Conservation (phyloP, 1,140 invertebrate genomes). For the Heliothis virescens region DNA sequence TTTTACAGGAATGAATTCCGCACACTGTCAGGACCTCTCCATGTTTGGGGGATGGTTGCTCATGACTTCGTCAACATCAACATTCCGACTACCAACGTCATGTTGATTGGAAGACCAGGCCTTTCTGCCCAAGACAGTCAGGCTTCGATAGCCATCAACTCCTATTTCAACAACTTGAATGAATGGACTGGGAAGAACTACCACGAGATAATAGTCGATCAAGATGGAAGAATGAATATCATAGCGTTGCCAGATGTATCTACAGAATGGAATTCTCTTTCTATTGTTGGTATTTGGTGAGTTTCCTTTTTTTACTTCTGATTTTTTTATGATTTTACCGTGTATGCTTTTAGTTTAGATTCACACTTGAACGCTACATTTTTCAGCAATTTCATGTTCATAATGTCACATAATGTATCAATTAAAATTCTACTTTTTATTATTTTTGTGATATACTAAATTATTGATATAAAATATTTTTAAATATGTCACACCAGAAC, state of each 20-base stretch:
- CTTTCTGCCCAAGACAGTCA: constrained; percentile 62
- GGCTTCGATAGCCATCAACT: constrained; percentile 68
- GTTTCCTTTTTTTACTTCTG: constrained; percentile 35
- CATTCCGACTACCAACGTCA: constrained; percentile 63
- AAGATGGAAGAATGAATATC: constrained; percentile 67
- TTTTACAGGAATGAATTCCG: constrained; percentile 68
- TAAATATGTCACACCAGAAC: too few species aligned
- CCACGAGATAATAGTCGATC: constrained; percentile 64
- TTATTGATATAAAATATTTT: too few species aligned
- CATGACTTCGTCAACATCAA: constrained; percentile 70
- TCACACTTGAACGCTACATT: too few species aligned
- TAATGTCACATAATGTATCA: too few species aligned
- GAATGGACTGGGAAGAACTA: constrained; percentile 69
- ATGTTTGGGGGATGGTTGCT: constrained; percentile 77
- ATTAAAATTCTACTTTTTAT: too few species aligned
- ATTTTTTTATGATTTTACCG: too few species aligned
- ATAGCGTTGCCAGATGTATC: constrained; percentile 73
- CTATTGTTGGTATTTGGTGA: constrained; percentile 77
- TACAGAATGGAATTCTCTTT: constrained; percentile 72
- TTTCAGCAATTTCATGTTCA: too few species aligned
- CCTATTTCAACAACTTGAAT: constrained; percentile 64
- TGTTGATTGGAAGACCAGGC: constrained; percentile 62
- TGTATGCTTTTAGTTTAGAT: too few species aligned
- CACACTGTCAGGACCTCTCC: constrained; percentile 60
- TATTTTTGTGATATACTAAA: too few species aligned